A percentile compares a stretch with the other conserved stretches of the same genome.
Evolutionary conservation across 2,113 vertebrate genomes (phyloP).

Genomic region (Ameiurus melas): DNA sequence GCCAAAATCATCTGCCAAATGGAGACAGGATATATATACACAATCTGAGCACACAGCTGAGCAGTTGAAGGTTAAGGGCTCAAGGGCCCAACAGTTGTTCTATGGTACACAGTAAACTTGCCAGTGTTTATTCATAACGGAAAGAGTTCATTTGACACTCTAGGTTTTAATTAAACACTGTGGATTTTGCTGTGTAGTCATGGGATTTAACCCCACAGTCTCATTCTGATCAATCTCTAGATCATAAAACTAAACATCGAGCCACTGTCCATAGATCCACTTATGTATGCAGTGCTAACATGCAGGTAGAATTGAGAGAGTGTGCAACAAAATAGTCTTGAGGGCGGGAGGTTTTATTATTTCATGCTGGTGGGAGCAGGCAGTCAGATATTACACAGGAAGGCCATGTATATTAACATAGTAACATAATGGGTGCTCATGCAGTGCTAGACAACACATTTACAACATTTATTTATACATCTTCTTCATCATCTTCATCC

Average conservation of each 20-base stretch:
- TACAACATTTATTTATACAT: not conserved
- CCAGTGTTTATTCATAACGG: too few relatives aligned
- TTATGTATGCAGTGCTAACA: conserved; percentile 41
- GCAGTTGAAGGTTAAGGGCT: not conserved
- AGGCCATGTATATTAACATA: not conserved
- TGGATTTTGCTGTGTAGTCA: not conserved
- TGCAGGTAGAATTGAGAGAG: conserved; percentile 8
- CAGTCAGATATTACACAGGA: not conserved
- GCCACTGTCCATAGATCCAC: not conserved
- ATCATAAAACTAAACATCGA: not conserved
- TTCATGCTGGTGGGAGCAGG: not conserved
- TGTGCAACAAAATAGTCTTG: not conserved
- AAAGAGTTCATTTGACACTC: too few relatives aligned
- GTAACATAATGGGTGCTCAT: not conserved
- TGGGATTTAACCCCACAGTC: not conserved
- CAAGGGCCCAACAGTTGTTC: not conserved
- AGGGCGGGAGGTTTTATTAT: not conserved
- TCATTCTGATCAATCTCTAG: not conserved
- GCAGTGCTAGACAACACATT: not conserved
- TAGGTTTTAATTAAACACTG: too few relatives aligned
- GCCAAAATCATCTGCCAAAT: not conserved
- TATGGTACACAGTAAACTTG: too few relatives aligned
- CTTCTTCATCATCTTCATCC: not conserved
- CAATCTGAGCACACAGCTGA: not conserved
- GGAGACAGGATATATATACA: not conserved